Percentiles rank a stretch among this genome's conserved stretches.
Conservation (phyloP, 2,113 vertebrate genomes). For the Tachysurus fulvidraco region DNA sequence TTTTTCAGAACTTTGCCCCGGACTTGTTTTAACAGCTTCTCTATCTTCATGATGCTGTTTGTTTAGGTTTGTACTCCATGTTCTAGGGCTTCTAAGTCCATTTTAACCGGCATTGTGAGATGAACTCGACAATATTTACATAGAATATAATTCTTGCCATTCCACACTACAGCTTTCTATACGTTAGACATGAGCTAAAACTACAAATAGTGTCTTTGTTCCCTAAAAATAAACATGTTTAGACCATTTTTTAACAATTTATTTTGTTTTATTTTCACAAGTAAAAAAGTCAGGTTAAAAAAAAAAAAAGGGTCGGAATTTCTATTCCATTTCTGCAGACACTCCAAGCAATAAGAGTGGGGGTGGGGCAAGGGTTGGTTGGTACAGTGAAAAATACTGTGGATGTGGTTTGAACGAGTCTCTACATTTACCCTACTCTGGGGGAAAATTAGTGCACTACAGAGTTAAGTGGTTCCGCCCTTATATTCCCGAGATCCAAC, state of each 20-base stretch:
- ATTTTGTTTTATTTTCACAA: conserved; percentile 27
- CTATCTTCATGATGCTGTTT: not conserved
- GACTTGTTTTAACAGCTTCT: not conserved
- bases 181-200: not conserved
- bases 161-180: not conserved
- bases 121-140: not conserved
- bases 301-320: conserved; percentile 18
- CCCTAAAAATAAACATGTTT: conserved; percentile 1
- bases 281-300: conserved; percentile 45
- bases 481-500: conserved; percentile 93
- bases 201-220: not conserved
- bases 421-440: not conserved
- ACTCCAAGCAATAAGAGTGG: not conserved
- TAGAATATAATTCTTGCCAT: not conserved
- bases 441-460: conserved; percentile 83
- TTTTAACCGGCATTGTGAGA: not conserved
- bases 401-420: conserved; percentile 18
- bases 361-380: not conserved
- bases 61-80: not conserved
- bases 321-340: conserved; percentile 2
- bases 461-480: conserved; percentile 95
- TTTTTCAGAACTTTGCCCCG: not conserved
- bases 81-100: not conserved
- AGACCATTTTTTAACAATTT: conserved; percentile 14
- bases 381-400: not conserved